These are phyloP conservation scores for Pollenia amentaria DNA, from an alignment of 2,888 invertebrate species.

Conservation along the genomic window DNA sequence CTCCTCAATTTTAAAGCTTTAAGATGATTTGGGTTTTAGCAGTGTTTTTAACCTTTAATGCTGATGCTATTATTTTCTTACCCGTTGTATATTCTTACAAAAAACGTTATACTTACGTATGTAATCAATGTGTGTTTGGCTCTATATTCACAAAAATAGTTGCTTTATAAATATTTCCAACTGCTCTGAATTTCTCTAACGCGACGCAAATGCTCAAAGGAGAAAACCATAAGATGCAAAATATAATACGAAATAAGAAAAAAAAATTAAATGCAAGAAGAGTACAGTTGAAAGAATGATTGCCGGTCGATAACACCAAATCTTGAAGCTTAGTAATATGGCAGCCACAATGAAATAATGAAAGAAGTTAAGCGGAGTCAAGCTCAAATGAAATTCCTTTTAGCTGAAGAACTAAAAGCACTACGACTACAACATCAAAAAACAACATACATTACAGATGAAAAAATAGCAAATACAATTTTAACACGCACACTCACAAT, in stretches of 20 bases:
- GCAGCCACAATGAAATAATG: conserved; percentile 71
- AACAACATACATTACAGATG: conserved; percentile 36
- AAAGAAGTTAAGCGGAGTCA: conserved; percentile 73
- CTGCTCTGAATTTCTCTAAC: conserved; percentile 23
- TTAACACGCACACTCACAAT: background rate
- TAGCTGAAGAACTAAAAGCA: conserved; percentile 57
- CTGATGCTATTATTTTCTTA: background rate
- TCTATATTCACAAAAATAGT: conserved; percentile 10
- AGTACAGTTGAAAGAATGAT: conserved; percentile 56
- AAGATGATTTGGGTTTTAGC: no score
- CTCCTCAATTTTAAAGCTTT: no score
- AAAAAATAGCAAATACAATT: conserved; percentile 43
- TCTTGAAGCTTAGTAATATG: conserved; percentile 66
- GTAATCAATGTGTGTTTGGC: conserved; percentile 5
- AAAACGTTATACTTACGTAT: background rate
- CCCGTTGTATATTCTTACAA: background rate
- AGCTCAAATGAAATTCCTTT: conserved; percentile 69
- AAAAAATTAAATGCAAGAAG: conserved; percentile 1
- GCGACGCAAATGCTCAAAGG: background rate
- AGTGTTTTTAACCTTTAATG: no score
- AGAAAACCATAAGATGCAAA: conserved; percentile 10
- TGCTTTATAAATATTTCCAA: conserved; percentile 27
- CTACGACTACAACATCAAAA: background rate
- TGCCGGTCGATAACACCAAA: conserved; percentile 71
- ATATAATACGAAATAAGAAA: background rate